These are phyloP conservation scores for Agrypnus murinus DNA, from an alignment of 2,888 invertebrate species.

Conservation along the genomic window DNA sequence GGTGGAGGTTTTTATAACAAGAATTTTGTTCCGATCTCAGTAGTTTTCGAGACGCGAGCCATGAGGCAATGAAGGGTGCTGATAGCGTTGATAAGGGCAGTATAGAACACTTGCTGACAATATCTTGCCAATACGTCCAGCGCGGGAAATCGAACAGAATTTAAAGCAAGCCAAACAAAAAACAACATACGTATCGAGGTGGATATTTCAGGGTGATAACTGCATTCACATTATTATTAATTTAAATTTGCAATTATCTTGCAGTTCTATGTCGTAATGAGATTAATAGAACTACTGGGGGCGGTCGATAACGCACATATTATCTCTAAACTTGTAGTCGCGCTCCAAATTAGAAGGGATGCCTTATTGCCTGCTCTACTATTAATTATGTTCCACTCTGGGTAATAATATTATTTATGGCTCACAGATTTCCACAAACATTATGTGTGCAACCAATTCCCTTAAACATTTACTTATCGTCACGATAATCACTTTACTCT, in stretches of 20 bases:
- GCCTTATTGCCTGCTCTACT: conserved; percentile 59
- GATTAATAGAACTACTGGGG: conserved; percentile 53
- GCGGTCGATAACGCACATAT: conserved; percentile 59
- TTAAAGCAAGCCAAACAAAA: conserved; percentile 26
- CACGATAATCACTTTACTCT: neutral
- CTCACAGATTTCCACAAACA: conserved; percentile 54
- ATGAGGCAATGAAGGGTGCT: conserved; percentile 55
- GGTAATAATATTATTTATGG: conserved; percentile 62
- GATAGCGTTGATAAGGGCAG: conserved; percentile 56
- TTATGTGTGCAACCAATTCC: conserved; percentile 39
- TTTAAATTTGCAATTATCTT: conserved; percentile 49
- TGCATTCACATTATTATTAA: conserved; percentile 52
- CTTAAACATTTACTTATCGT: conserved; percentile 3
- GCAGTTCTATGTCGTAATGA: conserved; percentile 55
- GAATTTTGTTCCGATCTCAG: conserved; percentile 60
- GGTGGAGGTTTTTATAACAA: conserved; percentile 61
- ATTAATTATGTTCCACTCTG: conserved; percentile 64
- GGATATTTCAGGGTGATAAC: conserved; percentile 16
- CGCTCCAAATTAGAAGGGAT: conserved; percentile 59
- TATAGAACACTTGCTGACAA: conserved; percentile 58
- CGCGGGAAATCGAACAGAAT: conserved; percentile 35
- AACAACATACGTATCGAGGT: neutral
- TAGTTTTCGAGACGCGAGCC: conserved; percentile 52
- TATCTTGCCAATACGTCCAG: conserved; percentile 54
- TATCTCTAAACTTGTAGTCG: conserved; percentile 52